Conservation (phyloP, 1,140 invertebrate genomes). For the Reticulitermes speratus region DNA sequence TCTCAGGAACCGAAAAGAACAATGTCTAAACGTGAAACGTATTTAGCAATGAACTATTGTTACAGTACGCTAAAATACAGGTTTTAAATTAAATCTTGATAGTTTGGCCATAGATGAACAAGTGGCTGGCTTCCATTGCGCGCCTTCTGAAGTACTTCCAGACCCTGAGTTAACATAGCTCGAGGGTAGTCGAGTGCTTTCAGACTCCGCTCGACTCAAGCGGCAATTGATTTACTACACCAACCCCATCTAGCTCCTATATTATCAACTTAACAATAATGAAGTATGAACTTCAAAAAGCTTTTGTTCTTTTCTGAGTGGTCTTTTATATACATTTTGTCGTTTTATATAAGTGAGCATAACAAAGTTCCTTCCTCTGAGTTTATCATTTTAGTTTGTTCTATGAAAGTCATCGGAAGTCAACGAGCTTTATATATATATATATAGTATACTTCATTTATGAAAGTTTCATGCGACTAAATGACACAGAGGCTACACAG, state of each 20-base stretch:
- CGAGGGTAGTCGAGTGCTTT: background rate
- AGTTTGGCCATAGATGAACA: background rate
- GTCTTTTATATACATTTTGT: slow-evolving; percentile 4
- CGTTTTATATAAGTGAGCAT: background rate
- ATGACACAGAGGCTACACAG: too few species aligned
- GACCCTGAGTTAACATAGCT: slow-evolving; percentile 3
- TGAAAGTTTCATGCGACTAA: too few species aligned
- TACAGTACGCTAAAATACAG: background rate
- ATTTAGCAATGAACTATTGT: background rate
- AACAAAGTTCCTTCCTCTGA: background rate
- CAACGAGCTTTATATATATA: too few species aligned
- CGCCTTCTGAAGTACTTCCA: background rate
- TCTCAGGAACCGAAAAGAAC: background rate
- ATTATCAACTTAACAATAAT: slow-evolving; percentile 15
- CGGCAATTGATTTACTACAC: slow-evolving; percentile 15
- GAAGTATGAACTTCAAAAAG: slow-evolving; percentile 19
- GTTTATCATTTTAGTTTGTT: background rate
- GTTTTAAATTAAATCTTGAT: background rate
- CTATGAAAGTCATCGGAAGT: background rate
- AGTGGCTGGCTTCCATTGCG: background rate
- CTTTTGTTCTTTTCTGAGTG: background rate
- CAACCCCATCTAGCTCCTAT: background rate
- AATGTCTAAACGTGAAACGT: background rate
- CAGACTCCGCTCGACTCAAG: background rate
- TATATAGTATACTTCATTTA: too few species aligned